Conservation (phyloP, 2,888 invertebrate species). For the Epinotia bilunana region DNA sequence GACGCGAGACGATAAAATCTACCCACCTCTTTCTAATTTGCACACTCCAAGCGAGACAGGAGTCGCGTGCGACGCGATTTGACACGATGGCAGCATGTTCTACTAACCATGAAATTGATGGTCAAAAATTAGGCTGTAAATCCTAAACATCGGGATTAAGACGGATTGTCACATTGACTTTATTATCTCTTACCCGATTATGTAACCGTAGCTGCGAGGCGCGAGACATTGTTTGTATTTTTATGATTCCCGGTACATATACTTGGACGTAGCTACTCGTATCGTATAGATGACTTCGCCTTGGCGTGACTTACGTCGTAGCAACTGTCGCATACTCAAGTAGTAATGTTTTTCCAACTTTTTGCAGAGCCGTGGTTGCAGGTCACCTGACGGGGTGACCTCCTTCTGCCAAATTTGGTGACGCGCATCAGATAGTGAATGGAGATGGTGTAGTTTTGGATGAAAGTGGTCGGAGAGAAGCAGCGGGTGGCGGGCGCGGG, state of each 20-base stretch:
- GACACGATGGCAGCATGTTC: no score
- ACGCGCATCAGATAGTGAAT: constrained; percentile 29
- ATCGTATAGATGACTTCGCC: not conserved
- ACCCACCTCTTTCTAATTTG: no score
- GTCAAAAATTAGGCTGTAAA: no score
- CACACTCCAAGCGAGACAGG: no score
- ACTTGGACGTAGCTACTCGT: not conserved
- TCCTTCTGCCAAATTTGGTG: constrained; percentile 28
- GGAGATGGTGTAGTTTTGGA: constrained; percentile 30
- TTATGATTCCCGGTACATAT: not conserved
- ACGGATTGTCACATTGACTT: no score
- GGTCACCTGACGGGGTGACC: constrained; percentile 25
- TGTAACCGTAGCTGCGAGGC: no score
- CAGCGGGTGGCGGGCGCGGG: constrained; percentile 40
- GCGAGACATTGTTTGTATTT: no score
- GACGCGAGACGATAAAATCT: no score
- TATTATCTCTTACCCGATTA: no score
- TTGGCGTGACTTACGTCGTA: not conserved
- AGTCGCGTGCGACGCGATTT: no score
- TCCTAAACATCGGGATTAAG: no score
- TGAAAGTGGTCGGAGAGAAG: constrained; percentile 38
- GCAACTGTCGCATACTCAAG: not conserved
- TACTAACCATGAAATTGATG: no score
- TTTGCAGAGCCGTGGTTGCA: constrained; percentile 10
- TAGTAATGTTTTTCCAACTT: not conserved